Base-by-base conservation (phyloP, 1,140 invertebrate genomes). In the Drosophila setifemur region DNA sequence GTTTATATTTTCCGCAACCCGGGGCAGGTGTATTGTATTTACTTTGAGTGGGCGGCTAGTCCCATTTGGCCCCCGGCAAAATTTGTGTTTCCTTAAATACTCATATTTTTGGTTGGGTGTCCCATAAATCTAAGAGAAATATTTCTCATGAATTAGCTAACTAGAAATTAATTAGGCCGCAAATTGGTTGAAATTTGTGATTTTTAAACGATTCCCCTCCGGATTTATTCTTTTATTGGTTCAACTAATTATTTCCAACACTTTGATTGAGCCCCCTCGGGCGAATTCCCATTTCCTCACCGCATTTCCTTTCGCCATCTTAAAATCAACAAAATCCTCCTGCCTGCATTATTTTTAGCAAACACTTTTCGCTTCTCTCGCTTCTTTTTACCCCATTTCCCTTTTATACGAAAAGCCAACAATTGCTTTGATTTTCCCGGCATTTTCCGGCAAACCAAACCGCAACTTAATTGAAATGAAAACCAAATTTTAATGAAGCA, bases 401-500 rank as follows among this genome's bases (percentile, higher is more conserved):
- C 42, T 14, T 63, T 63, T 19, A 48, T 40, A 21, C 21, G 25
- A 8, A 25, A 64, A 40, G n/a, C 61, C 58, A 66, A 64, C 57
- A 64, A 64, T 69, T 35, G 61, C 73, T 63, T 63, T 69, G 73
- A 76, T 74, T 70, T 73, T 31, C 48, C 39, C 28, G 37, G 48
- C 74, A 78, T 68, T 79, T 75, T 60, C 53, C 66, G 71, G 64
- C 53, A 52, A 70, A 63, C 42, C 29, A 49, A 79, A 61, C 76
- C 71, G 77, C 76, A 75, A 81, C 57, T 75, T 79, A 79, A 79
- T 79, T 79, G 76, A 81, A 79, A 79, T 70, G 76, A 79, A 81
- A 82, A 81, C 52, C 77, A 74, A 81, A 75, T 72, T 66, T 81
- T 81, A 81, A 81, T 81, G 76, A 81, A 81, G 76, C 71, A 66